Evolutionary conservation across 2,888 invertebrate genomes (phyloP), one percentile per base, ranked within the genome.

Genomic region (Punctoribates punctum): DNA sequence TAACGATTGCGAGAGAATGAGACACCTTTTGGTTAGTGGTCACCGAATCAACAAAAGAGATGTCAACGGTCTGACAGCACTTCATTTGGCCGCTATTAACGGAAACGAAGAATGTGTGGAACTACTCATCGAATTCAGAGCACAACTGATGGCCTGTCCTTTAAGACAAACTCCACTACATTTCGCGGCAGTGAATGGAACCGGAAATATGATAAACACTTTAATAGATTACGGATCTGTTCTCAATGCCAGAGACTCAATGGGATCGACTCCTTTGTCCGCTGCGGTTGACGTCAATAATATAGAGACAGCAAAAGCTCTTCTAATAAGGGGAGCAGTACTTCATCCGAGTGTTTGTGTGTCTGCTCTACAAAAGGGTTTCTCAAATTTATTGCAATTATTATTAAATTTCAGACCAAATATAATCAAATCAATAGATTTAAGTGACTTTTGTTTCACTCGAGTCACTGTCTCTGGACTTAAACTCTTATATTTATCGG

Each of bases 11-110:
- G n/a, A 34, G n/a, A 8, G 67, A 20, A 13, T 67, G 1, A 17
- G 42, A 1, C 29, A 29, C 5, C 20, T 67, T 0, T 9, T 67
- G 3, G 15, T n/a, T n/a, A 42, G 38, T 38, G 67, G 67, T 13
- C 67, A 67, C 42, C n/a, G 29, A 15, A 67, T 67, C n/a, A 67
- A 67, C 42, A 67, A 67, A 67, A 20, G 34, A 20, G 67, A 67
- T 20, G n/a, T n/a, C 34, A 67, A 67, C n/a, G 67, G 67, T 2
- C 11, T 67, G 29, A 67, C 67, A 38, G 38, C 67, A 29, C 67
- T 67, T 67, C 67, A 67, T n/a, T 67, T 34, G n/a, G 67, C 67
- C 38, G 67, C 67, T 13, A 67, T 67, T n/a, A 67, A 67, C 38
- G 67, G 67, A n/a, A 67, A n/a, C 38, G 67, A 67, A 67, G 38